Evolutionary conservation across 1,140 invertebrate genomes (phyloP).

Genomic region (Drosophila ananassae): DNA sequence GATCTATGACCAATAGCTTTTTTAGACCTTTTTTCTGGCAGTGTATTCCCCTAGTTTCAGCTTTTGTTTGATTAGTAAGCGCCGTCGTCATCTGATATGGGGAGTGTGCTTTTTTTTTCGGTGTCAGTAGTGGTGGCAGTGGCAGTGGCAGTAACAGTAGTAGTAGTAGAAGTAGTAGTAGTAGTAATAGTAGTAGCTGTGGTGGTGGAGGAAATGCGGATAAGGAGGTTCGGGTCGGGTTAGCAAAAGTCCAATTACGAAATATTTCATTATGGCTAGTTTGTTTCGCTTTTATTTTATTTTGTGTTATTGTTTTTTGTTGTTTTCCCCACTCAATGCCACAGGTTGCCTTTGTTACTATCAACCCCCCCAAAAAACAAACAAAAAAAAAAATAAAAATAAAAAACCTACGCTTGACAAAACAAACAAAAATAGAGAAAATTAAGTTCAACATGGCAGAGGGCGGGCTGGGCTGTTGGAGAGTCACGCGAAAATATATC

Average conservation of each 20-base stretch:
- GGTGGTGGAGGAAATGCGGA: constrained; percentile 21
- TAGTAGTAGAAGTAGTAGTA: no score
- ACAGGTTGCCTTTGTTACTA: constrained; percentile 45
- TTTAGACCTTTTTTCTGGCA: neutral
- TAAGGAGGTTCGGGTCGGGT: constrained; percentile 34
- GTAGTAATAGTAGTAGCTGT: no score
- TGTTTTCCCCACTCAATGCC: constrained; percentile 30
- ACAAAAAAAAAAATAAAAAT: constrained; percentile 14
- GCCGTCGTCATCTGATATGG: constrained; percentile 30
- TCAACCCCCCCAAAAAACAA: neutral
- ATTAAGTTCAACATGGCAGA: constrained; percentile 47
- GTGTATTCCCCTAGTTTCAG: constrained; percentile 8
- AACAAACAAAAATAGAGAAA: constrained; percentile 28
- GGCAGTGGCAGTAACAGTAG: no score
- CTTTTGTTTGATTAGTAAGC: constrained; percentile 35
- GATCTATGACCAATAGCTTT: neutral
- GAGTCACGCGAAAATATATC: constrained; percentile 21
- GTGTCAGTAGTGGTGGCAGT: neutral
- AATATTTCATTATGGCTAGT: constrained; percentile 33
- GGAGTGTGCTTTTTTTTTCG: neutral
- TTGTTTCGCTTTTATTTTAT: constrained; percentile 4
- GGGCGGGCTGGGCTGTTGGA: neutral
- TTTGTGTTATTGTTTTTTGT: neutral
- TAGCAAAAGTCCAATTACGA: constrained; percentile 46
- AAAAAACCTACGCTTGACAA: constrained; percentile 37